Conservation (phyloP, 2,888 invertebrate genomes). For the Chalcosyrphus nemorum region DNA sequence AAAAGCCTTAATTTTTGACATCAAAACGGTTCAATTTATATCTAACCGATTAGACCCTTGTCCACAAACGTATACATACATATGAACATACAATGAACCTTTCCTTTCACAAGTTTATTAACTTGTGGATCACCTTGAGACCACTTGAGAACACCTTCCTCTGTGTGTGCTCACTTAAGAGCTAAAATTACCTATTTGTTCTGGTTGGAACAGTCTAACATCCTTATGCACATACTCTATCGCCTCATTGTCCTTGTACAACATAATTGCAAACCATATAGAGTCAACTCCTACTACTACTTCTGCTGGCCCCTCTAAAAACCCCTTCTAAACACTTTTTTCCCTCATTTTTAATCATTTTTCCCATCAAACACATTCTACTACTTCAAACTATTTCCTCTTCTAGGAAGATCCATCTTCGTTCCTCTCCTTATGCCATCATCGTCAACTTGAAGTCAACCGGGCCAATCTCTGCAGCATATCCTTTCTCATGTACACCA, state of each 20-base stretch:
- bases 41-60: not conserved
- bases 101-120: no score
- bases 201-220: not conserved
- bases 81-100: not conserved
- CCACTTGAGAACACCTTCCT: not conserved
- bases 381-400: slow-evolving; percentile 60
- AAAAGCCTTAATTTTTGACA: not conserved
- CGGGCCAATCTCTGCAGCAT: slow-evolving; percentile 44
- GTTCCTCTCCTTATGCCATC: not conserved
- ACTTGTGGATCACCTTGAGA: not conserved
- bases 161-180: not conserved
- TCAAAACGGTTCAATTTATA: not conserved
- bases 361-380: slow-evolving; percentile 65
- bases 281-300: slow-evolving; percentile 22
- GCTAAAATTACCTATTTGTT: not conserved
- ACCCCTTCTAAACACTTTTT: slow-evolving; percentile 10
- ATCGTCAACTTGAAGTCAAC: slow-evolving; percentile 53
- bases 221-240: not conserved
- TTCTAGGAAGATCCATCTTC: slow-evolving; percentile 35
- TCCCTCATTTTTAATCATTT: slow-evolving; percentile 61
- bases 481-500: slow-evolving; percentile 42
- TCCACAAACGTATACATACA: not conserved
- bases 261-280: slow-evolving; percentile 54
- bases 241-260: slow-evolving; percentile 29
- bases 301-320: not conserved